These are phyloP conservation scores for Sternarchorhynchus goeldii DNA, from an alignment of 2,797 vertebrate species.

Conservation along the genomic window DNA sequence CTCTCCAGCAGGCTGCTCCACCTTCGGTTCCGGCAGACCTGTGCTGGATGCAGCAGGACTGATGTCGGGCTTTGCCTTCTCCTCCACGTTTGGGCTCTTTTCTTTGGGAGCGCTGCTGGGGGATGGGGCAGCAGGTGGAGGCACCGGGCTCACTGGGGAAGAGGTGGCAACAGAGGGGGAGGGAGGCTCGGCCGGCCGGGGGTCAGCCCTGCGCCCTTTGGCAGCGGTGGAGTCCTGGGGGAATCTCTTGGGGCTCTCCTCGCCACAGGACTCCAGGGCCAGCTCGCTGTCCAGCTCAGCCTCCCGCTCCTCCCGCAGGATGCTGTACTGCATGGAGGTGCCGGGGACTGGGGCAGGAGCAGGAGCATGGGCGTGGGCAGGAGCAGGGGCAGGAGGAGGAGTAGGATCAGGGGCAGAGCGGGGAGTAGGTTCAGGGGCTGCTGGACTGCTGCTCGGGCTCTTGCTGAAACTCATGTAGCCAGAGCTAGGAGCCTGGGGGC, in stretches of 20 bases:
- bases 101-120: conserved; percentile 35
- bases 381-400: too few species aligned
- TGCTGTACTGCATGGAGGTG: conserved; percentile 81
- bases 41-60: neutral
- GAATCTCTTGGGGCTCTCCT: conserved; percentile 92
- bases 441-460: conserved; percentile 59
- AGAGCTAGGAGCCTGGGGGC: conserved; percentile 40
- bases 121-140: conserved; percentile 1
- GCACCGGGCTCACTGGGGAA: conserved; percentile 59
- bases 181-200: conserved; percentile 65
- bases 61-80: conserved; percentile 40
- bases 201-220: conserved; percentile 71
- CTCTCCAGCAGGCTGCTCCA: conserved; percentile 47
- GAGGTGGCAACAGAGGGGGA: conserved; percentile 60
- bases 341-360: conserved; percentile 73
- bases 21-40: conserved; percentile 51
- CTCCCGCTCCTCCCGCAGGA: conserved; percentile 95
- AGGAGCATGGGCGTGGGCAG: conserved; percentile 48
- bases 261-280: conserved; percentile 94
- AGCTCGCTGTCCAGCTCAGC: conserved; percentile 98
- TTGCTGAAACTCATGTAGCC: conserved; percentile 64
- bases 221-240: conserved; percentile 82
- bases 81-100: conserved; percentile 32
- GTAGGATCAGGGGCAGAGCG: conserved; percentile 38
- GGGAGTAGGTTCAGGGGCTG: conserved; percentile 55